Evolutionary conservation across 2,797 vertebrate species (phyloP).

Genomic region (Coreius guichenoti): DNA sequence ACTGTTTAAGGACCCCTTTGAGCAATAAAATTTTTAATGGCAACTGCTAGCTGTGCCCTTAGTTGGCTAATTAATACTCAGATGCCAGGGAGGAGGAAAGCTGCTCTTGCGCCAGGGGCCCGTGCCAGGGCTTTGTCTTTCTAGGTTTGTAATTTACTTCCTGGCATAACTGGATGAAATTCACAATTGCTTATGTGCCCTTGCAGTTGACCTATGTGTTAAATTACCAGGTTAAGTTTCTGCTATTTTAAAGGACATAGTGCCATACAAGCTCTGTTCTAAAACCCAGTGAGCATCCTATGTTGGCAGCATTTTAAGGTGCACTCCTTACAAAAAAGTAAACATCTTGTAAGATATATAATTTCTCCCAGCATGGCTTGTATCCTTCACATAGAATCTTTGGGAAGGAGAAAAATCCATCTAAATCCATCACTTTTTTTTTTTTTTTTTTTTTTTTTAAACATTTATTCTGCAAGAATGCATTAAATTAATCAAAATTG

Average conservation of each 20-base stretch:
- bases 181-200: constrained; percentile 12
- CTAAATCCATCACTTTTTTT: too few species aligned
- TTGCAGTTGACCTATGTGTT: constrained; percentile 1
- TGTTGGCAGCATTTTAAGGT: not conserved
- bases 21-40: constrained; percentile 27
- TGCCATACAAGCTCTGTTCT: not conserved
- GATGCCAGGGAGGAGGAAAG: constrained; percentile 21
- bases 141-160: constrained; percentile 30
- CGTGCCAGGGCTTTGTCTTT: constrained; percentile 54
- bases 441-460: too few species aligned
- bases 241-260: constrained; percentile 2
- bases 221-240: constrained; percentile 11
- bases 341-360: too few species aligned
- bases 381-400: not conserved
- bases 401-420: not conserved
- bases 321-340: not conserved
- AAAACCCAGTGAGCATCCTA: not conserved
- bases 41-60: constrained; percentile 46
- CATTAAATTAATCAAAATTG: not conserved
- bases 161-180: constrained; percentile 4
- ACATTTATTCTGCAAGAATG: not conserved
- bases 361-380: not conserved
- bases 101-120: constrained; percentile 42
- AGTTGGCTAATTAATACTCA: constrained; percentile 52
- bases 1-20: constrained; percentile 17